Evolutionary conservation across 2,888 invertebrate species (phyloP), one percentile per base, ranked within the genome.

Genomic region (Himalopsyche tibetana): DNA sequence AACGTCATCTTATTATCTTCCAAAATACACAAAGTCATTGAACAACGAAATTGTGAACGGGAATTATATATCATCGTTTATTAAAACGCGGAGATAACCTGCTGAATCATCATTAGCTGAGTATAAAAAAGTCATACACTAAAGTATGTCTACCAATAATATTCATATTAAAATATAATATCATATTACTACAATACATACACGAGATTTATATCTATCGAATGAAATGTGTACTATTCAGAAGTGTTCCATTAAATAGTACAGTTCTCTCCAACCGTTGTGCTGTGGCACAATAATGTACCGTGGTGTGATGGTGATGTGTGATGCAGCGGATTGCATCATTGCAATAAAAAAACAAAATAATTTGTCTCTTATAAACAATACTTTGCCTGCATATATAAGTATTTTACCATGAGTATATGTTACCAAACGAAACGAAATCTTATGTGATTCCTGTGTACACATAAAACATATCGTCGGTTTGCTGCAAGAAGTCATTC

Each of bases 21-120:
- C 85, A 86, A 88, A 88, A 88, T 88, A 86, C 85, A 88, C 88
- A 86, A 83, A 88, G 88, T 88, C 88, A 88, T 85, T 85, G 88
- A 88, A 82, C 86, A 86, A 85, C 83, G 69, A 82, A 19, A 56
- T 51, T 51, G 86, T 88, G 86, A 87, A 87, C 85, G 80, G 86
- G 83, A 88, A 86, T 88, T 88, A 88, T 88, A 28, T 63, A 63
- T 63, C 28, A 63, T 63, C 63, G 63, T 63, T 63, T 63, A 63
- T 63, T 63, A 63, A 63, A 63, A 63, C 63, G 63, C 28, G 63
- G 63, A 63, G 63, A 63, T 63, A 63, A 63, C 63, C 11, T 63
- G 63, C 63, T 63, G 63, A n/a, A 28, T 63, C 63, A 63, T 63
- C 63, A 63, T 63, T 63, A 63, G n/a, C 28, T 6, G 63, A 63